Base-by-base conservation (phyloP, 1,140 invertebrate species). In the Drosophila lowei region DNA sequence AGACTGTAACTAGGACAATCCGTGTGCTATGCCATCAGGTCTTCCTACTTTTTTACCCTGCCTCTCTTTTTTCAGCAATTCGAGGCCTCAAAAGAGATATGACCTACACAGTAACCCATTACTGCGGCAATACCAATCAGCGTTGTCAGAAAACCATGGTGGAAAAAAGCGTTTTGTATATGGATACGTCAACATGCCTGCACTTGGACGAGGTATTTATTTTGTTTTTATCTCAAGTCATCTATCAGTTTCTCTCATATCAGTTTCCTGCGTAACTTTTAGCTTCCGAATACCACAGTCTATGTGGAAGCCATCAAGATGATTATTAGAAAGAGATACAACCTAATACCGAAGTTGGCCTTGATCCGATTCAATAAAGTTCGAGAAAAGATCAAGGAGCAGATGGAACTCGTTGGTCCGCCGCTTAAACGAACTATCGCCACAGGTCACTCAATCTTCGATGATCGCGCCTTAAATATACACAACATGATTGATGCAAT, bases 71-170 rank as follows among this genome's bases (percentile, higher is more conserved):
- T 90, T 7, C 78, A 96, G 96, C 93, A 63, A 91, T 97, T n/a
- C 93, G 94, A 34, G 93, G 94, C 71, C 94, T 96, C 1, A 95
- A 94, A 74, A 92, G 92, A 21, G 93, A 94, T 78, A 90, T 97
- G 18, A 61, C 52, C 28, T 86, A 53, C 7, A 60, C 43, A 6
- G 54, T 67, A 23, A 30, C 46, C 21, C 63, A 55, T 49, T 57
- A 77, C 7, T 75, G 56, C 11, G 34, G 11, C 11, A 38, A 38
- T 38, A 44, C 59, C 41, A 60, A 50, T 11, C 55, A 61, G 23
- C 58, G 61, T 2, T 78, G 81, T 5, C 38, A 78, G 25, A 92
- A 94, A 34, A 76, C 54, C 92, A 95, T 79, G 93, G 94, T 52
- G 93, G 95, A 18, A 9, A 67, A 46, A 74, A 94, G 95, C 79